Evolutionary conservation across 2,797 vertebrate genomes (phyloP).

Genomic region (Anas flavirostris): DNA sequence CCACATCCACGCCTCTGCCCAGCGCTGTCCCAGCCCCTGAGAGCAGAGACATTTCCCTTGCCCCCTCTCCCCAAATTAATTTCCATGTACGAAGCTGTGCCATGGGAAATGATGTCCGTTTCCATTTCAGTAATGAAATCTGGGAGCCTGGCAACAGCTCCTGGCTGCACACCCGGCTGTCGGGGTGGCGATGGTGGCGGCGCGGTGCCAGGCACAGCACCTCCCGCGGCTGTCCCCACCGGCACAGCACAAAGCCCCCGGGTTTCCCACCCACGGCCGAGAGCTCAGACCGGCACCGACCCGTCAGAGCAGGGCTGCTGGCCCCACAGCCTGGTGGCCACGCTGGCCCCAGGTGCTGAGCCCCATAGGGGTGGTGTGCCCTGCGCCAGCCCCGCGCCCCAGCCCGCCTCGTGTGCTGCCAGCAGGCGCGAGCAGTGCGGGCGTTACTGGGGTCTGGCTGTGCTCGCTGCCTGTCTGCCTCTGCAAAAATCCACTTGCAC

Average conservation of each 20-base stretch:
- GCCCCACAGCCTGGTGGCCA: too few relatives aligned
- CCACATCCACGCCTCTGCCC: neutral
- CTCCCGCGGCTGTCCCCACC: neutral
- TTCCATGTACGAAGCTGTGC: fast-evolving
- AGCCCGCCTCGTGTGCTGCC: neutral
- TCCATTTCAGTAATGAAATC: neutral
- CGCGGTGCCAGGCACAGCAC: fast-evolving
- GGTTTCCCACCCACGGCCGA: neutral
- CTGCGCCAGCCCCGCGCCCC: neutral
- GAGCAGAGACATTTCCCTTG: fast-evolving
- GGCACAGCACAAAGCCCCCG: neutral
- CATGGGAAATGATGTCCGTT: neutral
- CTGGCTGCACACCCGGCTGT: fast-evolving
- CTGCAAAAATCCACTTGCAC: neutral
- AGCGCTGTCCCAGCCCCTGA: fast-evolving
- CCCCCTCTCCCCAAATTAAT: fast-evolving
- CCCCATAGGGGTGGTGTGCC: neutral
- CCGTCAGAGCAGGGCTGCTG: neutral
- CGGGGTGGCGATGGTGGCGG: neutral
- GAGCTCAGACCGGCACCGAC: neutral
- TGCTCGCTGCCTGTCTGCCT: neutral
- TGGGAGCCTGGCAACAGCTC: neutral
- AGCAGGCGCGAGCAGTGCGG: fast-evolving
- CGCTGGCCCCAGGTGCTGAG: neutral
- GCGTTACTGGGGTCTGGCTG: fast-evolving